These are phyloP conservation scores for Apaloderma vittatum DNA, from an alignment of 2,113 vertebrate species.

Conservation along the genomic window DNA sequence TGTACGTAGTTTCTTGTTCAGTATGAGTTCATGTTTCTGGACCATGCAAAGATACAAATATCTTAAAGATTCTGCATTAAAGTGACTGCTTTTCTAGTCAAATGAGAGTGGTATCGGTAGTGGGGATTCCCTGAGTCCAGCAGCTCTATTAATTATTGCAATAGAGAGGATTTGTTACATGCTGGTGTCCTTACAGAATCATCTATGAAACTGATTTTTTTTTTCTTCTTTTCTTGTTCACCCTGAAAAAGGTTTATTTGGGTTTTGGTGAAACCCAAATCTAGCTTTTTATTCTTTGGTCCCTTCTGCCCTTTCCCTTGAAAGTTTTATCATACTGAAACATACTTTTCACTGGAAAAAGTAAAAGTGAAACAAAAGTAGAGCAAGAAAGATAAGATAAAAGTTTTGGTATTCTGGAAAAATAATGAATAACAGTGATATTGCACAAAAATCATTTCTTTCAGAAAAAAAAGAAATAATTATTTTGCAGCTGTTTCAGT, in stretches of 20 bases:
- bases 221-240: neutral
- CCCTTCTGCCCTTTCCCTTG: fast-evolving
- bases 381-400: neutral
- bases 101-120: neutral
- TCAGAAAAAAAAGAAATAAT: neutral
- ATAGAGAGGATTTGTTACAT: neutral
- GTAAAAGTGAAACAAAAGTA: neutral
- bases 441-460: neutral
- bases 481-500: neutral
- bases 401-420: neutral
- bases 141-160: neutral
- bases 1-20: neutral
- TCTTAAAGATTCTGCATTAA: neutral
- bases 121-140: neutral
- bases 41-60: neutral
- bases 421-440: neutral
- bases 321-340: neutral
- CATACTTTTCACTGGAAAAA: neutral
- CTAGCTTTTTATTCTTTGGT: neutral
- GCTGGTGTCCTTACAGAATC: neutral
- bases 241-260: neutral
- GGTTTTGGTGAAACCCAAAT: neutral
- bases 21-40: neutral
- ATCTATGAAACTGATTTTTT: neutral
- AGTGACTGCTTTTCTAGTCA: neutral